Evolutionary conservation across 2,113 vertebrate genomes (phyloP), one percentile per base, ranked within the genome.

Genomic region (Actenoides hombroni): DNA sequence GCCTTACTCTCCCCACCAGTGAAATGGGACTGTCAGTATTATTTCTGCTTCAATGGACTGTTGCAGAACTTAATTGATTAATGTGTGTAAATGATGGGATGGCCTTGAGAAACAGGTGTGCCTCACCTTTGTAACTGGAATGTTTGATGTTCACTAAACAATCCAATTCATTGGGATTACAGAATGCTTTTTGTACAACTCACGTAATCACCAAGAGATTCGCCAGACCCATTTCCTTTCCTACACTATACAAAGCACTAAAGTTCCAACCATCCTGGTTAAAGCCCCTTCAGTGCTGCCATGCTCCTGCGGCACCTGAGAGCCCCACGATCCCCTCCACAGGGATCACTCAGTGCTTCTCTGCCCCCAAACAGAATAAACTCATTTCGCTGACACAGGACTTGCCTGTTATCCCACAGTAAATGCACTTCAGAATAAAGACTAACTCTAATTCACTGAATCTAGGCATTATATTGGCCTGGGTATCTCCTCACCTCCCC

Each of bases 241-340:
- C 51, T 15, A 2, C 48, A 3, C 7, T 16, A 13, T 4, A 46
- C 21, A 64, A 51, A 57, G 33, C 49, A 42, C 31, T 39, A 13
- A 16, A 54, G 26, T 6, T 15, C 26, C 42, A 16, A 3, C 60
- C 1, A 6, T 19, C 28, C 23, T 9, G 6, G 28, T 0, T 3
- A 23, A 21, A 71, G 20, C 37, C 33, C 48, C 5, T 26, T 56
- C 75, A 19, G 35, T 3, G 2, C 26, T 4, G 26, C 79, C 8
- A 0, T 2, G 37, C 20, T 39, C n/a, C 71, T 11, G 18, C 2
- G 15, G 26, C 35, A 51, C 33, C 33, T 7, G 6, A 29, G 1
- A 42, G 12, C 53, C 71, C 54, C 49, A 4, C 1, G 0, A 11
- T 3, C 33, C 60, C 20, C 33, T 49, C 44, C 39, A 46, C 14